Evolutionary conservation across 2,113 vertebrate genomes (phyloP), one percentile per base, ranked within the genome.

Genomic region (Poeciliopsis turrubarensis): DNA sequence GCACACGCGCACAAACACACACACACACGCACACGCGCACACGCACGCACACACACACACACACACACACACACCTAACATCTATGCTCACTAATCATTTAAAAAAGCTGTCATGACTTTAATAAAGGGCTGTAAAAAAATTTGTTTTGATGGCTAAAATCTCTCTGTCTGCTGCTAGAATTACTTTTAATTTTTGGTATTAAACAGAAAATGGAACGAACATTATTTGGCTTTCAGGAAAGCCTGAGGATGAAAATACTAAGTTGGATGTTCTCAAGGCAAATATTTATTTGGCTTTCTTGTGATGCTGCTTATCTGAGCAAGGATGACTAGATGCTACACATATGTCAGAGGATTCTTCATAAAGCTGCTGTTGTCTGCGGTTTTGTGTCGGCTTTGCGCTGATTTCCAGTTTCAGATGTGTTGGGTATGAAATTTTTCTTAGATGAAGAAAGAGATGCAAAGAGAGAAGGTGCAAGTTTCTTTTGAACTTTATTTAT

Each of bases 31-130:
- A 57, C 41, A 67, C 72, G 66, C 68, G 51, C 41, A 65, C 72
- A 68, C 68, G 51, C 41, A 67, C 72, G 66, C 68, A 51, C 41
- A 32, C 29, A 29, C 29, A 29, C 29, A 29, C 29, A 2, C 29
- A 29, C 29, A 29, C 62, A 27, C 68, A 51, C 70, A 67, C 72
- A 68, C 68, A 57, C 41, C 47, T 37, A 82, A 78, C 54, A 72
- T 67, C 39, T 37, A 79, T 25, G 72, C 51, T 63, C 70, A 64
- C 80, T 71, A 82, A 75, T 66, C 51, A 64, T 80, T 75, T 34
- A 34, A 73, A 65, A 78, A 83, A 76, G n/a, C 54, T 82, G 22
- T 72, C 70, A 65, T 32, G 81, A 67, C 72, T 34, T 47, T 39
- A 77, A 44, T 78, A 72, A 44, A 54, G 68, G 54, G 17, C 32